Base-by-base conservation (phyloP, 2,797 vertebrate species). In the Thunnus albacares region DNA sequence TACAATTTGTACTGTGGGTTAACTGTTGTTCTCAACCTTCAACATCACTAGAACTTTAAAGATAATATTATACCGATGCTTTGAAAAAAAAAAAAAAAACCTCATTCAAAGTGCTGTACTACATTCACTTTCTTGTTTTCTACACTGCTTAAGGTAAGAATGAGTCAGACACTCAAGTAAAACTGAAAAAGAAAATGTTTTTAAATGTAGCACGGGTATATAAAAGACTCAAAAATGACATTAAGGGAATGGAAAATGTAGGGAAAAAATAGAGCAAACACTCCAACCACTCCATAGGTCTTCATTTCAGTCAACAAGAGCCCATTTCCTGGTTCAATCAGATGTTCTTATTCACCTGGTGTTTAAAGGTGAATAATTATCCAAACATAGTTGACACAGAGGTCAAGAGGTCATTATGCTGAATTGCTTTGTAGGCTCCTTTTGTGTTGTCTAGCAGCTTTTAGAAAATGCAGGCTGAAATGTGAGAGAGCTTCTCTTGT, bases 351-450 rank as follows among this genome's bases (percentile, higher is more conserved):
- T 86, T 87, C 83, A 79, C 28, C 79, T 75, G 28, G 43, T 61
- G 75, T 84, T 86, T 81, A 75, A 82, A 73, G 82, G 84, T 85
- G 89, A 87, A 88, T 82, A 86, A 74, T 78, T 71, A 60, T 70
- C 71, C 66, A 86, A 84, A 86, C 88, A 81, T 43, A 59, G 90
- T 80, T 91, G 88, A 90, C 87, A 81, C 58, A 47, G 15, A 72
- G 89, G 90, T 88, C 90, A 90, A 45, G 11, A 76, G 88, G 89
- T 51, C 85, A 77, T 6, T 0, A 4, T 6, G 67, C 74, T 47
- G 41, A 90, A 89, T 75, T 81, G 80, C 88, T 85, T 86, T 75
- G 77, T 28, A 41, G 61, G 79, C 80, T 62, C 58, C 53, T 69
- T 78, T 78, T 67, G 71, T 90, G 81, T 80, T 79, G 73, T 87